Evolutionary conservation across 1,140 invertebrate species (phyloP), one percentile per base, ranked within the genome.

Genomic region (Ceratosolen solmsi): DNA sequence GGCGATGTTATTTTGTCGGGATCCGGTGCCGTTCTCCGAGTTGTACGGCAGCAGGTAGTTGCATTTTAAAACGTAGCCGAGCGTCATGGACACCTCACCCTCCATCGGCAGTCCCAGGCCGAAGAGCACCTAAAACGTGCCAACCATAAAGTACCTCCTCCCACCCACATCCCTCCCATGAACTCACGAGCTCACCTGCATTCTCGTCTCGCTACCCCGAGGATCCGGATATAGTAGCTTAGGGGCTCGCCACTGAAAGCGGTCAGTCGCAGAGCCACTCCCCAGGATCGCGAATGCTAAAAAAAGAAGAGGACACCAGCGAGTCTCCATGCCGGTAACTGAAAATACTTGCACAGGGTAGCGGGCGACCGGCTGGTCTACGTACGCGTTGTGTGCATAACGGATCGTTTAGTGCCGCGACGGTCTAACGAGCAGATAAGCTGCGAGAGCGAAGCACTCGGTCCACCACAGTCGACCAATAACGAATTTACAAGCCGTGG

Each of bases 51-150:
- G 86, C 54, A 54, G 74, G 86, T 92, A 92, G 89, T 92, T 92
- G 83, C 89, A 90, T 89, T 93, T 93, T 71, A 90, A 82, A 80
- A 93, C 92, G 78, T 91, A 90, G 80, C 92, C 92, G 77, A 92
- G 88, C 79, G 92, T 92, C 54, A 91, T 88, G 84, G 90, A 90
- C 74, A 90, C 89, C 41, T 91, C 91, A 38, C 90, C 87, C 83
- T 92, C 92, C 87, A 92, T 92, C n/a, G 91, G 91, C 75, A 92
- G 86, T 77, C 92, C 92, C 74, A 93, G 87, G 77, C 92, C 92
- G 80, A 87, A 84, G 82, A 93, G 91, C 33, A 93, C 79, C 92
- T 93, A 84, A n/a, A 46, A 60, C 27, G n/a, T 9, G n/a, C 25
- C 7, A 60, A 30, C 1, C 25, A 60, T 2, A 7, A n/a, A n/a